Evolutionary conservation across 2,797 vertebrate species (phyloP), one percentile per base, ranked within the genome.

Genomic region (Hyperoplus lanceolatus): DNA sequence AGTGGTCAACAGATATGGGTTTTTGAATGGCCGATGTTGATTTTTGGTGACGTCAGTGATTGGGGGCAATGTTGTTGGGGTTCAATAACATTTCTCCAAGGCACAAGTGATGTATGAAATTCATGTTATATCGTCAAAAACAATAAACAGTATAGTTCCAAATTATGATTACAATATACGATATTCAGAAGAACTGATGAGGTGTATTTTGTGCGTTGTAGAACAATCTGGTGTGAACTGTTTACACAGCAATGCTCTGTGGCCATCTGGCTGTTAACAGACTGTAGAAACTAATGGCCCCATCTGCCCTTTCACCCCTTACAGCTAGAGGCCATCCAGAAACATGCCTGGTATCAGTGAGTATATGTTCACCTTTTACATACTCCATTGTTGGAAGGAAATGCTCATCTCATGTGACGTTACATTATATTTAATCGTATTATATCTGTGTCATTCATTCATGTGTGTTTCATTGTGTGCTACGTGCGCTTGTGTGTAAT

Each of bases 291-390:
- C 90, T 94, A 89, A 94, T 89, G 50, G 82, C 73, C 87, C 84
- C 83, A 87, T 92, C 90, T 93, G 85, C 85, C 81, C 83, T 90
- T 72, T 92, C 78, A 72, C 86, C 81, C 79, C 80, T 90, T 83
- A 87, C 95, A 97, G 97, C 95, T 97, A 90, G 97, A 97, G 79
- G 96, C 96, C 90, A 98, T 98, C 88, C 96, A 98, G 95, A 98
- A 97, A 92, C 97, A 98, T 59, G 93, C 96, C 81, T 98, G 97
- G 97, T 98, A 97, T 93, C 94, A 95, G 97, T 98, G 93, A 97
- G 97, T 97, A 96, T 77, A 45, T 7, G 0, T 70, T 70, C 12
- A 51, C 54, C 29, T 76, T 72, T 62, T 59, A 59, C 29, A 29
- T 29, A 58, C 10, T 8, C 9, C 0, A 49, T 54, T 46, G 15